Percentiles rank a stretch among this genome's conserved stretches.
Evolutionary conservation across 2,113 vertebrate genomes (phyloP).

Genomic region (Dasyprocta punctata): DNA sequence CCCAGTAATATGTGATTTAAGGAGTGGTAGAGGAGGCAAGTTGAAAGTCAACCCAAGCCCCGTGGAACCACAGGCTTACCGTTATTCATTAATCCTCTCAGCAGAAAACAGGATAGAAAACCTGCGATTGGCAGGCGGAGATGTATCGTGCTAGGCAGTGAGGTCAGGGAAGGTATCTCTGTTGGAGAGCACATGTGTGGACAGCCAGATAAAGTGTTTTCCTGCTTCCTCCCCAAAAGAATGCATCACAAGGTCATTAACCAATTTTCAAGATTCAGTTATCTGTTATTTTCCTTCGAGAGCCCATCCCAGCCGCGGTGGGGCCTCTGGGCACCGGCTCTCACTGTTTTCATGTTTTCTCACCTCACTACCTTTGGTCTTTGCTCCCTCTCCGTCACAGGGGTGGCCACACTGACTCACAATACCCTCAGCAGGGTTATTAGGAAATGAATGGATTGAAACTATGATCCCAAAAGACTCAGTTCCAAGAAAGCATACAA

Average conservation of each 20-base stretch:
- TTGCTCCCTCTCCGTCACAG: background rate
- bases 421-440: background rate
- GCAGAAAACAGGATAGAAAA: background rate
- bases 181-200: rapidly evolving
- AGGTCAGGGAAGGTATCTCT: background rate
- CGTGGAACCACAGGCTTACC: no score
- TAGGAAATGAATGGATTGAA: background rate
- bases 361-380: background rate
- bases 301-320: background rate
- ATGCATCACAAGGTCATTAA: background rate
- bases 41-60: background rate
- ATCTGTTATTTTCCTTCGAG: background rate
- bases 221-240: background rate
- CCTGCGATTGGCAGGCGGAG: background rate
- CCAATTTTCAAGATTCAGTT: background rate
- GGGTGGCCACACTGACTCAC: background rate
- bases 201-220: background rate
- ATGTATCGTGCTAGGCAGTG: background rate
- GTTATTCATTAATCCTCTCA: background rate
- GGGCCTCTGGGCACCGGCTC: background rate
- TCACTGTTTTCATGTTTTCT: background rate
- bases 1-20: background rate
- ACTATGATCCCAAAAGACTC: background rate
- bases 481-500: background rate
- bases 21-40: background rate